Base-by-base conservation (phyloP, 2,113 vertebrate genomes). In the Hippocampus comes region DNA sequence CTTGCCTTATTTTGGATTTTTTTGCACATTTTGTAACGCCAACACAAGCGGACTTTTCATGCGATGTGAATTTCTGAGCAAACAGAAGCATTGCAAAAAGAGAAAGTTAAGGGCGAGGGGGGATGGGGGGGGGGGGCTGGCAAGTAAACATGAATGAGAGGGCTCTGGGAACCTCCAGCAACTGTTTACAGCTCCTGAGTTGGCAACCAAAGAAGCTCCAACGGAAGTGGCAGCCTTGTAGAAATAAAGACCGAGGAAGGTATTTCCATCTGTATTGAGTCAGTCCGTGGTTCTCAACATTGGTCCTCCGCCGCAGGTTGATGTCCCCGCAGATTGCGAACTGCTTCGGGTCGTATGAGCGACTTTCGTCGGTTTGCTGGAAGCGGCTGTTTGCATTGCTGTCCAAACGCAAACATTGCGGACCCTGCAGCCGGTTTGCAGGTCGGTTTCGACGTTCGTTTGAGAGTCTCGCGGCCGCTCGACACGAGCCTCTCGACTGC, bases 391-490 rank as follows among this genome's bases (percentile, higher is more conserved):
- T 83, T 84, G 77, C 73, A 75, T 66, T 75, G 71, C 77, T 82
- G 79, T 80, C 87, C 64, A 82, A 85, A 79, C 78, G 76, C 68
- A 67, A 75, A 78, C 86, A 86, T 88, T 82, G 80, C 79, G 80
- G 27, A 60, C 59, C 83, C 88, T 92, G 91, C 91, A 93, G 91
- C 91, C 89, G 92, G 91, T 83, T 92, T 93, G 91, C 92, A 92
- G 91, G 81, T 84, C 83, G 74, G 66, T 90, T 90, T 78, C 51
- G 42, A 87, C 51, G 73, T 89, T 83, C 82, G 79, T 84, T 63
- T 71, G 63, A 70, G 83, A 63, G 67, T 86, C 66, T 55, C 12
- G 30, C 76, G 76, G 84, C 78, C 82, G 78, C 27, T 86, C 77
- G 77, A 90, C 81, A 79, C 81, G 77, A 69, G 69, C 81, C 81